Evolutionary conservation across 1,140 invertebrate genomes (phyloP), one percentile per base, ranked within the genome.

Genomic region (Meloidogyne exigua): DNA sequence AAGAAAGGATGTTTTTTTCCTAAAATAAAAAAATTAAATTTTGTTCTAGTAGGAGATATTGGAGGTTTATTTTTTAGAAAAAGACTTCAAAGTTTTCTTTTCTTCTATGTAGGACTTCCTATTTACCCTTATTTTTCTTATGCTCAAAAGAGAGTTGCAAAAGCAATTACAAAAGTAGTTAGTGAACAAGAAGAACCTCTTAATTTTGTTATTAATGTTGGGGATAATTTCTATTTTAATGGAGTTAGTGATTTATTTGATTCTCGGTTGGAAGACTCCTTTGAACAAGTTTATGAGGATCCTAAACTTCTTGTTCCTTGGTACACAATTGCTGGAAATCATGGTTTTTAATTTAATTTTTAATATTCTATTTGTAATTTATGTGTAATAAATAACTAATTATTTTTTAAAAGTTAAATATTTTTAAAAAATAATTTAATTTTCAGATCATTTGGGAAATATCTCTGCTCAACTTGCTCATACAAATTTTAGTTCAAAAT

Each of bases 291-390:
- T 23, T 81, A 81, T 66, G 68, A 76, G 3, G 57, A 81, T 21
- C 21, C 28, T n/a, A 25, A 42, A 18, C 64, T 81, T 13, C 9
- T 63, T 1, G 81, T 81, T 21, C 80, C 80, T 0, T 90, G 89
- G 88, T 89, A 88, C 76, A 78, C 89, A 0, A 84, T 90, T 0
- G 89, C 88, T 68, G 89, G 89, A 18, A 90, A 90, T 82, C 89
- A 90, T 84, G 49, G 49, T 57, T n/a, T n/a, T n/a, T n/a, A n/a
- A n/a, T n/a, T n/a, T n/a, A n/a, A n/a, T n/a, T n/a, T n/a, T n/a
- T n/a, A n/a, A n/a, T n/a, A n/a, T n/a, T n/a, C n/a, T n/a, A n/a
- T n/a, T n/a, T n/a, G n/a, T n/a, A n/a, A n/a, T n/a, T n/a, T n/a
- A n/a, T n/a, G n/a, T n/a, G n/a, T n/a, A n/a, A n/a, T n/a, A n/a